phyloP scores from a whole-genome alignment of 2,888 invertebrate species.

The Lymantria dispar region DNA sequence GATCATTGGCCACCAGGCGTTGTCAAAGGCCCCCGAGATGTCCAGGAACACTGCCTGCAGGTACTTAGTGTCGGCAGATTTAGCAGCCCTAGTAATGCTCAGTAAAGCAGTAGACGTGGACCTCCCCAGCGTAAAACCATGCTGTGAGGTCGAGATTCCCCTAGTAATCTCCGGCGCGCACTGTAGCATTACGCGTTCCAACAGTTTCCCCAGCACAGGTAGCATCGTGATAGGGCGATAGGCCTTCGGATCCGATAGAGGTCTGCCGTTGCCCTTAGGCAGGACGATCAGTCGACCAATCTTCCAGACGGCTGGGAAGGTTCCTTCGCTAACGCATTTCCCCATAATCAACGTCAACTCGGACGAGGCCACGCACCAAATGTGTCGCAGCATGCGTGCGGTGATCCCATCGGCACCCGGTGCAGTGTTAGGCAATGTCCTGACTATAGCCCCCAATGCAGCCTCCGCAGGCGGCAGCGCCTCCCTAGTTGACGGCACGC shows the following conservation, averaged over 20 bases:
- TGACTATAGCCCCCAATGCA: conserved; percentile 12
- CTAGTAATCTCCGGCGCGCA: too few relatives aligned
- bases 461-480: too few relatives aligned
- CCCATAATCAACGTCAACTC: conserved; percentile 1
- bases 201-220: conserved; percentile 32
- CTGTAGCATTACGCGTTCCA: conserved; percentile 21
- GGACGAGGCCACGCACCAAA: not conserved
- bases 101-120: too few relatives aligned
- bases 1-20: too few relatives aligned
- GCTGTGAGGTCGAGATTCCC: too few relatives aligned
- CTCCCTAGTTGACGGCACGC: conserved; percentile 12
- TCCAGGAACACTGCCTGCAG: too few relatives aligned
- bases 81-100: too few relatives aligned
- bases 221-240: conserved; percentile 38
- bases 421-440: conserved; percentile 24
- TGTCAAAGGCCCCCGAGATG: too few relatives aligned
- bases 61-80: too few relatives aligned
- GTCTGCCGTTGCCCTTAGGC: conserved; percentile 21
- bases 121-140: too few relatives aligned
- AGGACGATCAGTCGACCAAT: not conserved
- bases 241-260: conserved; percentile 24
- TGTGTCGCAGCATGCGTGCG: not conserved
- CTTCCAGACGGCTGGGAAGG: conserved; percentile 32
- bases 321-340: conserved; percentile 9
- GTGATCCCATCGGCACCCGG: conserved; percentile 1